Evolutionary conservation across 2,797 vertebrate species (phyloP), one percentile per base, ranked within the genome.

Genomic region (Acipenser transmontanus): DNA sequence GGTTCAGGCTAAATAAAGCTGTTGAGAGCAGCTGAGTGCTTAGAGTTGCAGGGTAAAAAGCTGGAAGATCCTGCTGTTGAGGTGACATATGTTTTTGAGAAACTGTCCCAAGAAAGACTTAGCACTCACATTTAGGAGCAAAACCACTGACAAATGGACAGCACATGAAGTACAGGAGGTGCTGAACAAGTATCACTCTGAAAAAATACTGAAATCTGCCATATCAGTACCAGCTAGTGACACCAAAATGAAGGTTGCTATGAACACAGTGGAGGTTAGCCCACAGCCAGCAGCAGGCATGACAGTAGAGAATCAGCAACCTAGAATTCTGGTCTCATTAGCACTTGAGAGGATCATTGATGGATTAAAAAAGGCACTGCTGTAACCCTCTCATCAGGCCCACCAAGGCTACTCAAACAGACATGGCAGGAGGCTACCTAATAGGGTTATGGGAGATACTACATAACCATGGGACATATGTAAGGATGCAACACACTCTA

Each of bases 1-100:
- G 71, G 76, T 68, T 78, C 52, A 70, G 74, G n/a, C 57, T 80
- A 6, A 73, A 77, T 50, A 67, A 61, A 1, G 72, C 68, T 14
- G 72, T 64, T 0, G 72, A 77, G 6, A 10, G 69, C 76, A 8
- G 8, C 56, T 34, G 74, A 72, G 2, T n/a, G 72, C 1, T 49
- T 76, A 1, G 63, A 20, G 47, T 63, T 68, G 64, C 66, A 71
- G 49, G 70, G 66, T 12, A 73, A 74, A 7, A 9, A 17, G 7
- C n/a, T 66, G 6, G 68, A 76, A 4, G 60, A 68, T 7, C 63
- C 59, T 1, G 50, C 2, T 13, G 10, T 69, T 14, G 72, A 74
- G 13, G 64, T 64, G n/a, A 57, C 61, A 10, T 6, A 70, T 73
- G 70, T 71, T 73, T 34, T 56, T 71, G 8, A 52, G 54, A 8